phyloP scores from a whole-genome alignment of 2,888 invertebrate species.

The Synergus itoensis region DNA sequence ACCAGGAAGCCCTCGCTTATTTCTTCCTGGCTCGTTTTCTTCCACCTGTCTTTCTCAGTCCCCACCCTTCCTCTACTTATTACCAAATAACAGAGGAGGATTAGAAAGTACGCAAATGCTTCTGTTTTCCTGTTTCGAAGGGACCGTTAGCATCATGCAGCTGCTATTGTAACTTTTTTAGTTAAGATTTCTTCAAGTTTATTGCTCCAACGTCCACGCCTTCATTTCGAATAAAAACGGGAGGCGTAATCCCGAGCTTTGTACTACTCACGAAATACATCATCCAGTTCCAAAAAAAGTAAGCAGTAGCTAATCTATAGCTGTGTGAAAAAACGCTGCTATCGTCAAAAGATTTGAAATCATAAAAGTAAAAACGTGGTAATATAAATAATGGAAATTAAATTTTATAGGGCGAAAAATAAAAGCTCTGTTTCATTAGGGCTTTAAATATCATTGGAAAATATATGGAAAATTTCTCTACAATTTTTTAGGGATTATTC shows the following conservation, averaged over 20 bases:
- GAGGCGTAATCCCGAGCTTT: neutral
- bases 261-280: neutral
- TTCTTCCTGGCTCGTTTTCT: constrained; percentile 57
- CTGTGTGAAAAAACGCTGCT: neutral
- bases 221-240: neutral
- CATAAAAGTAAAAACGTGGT: too few relatives aligned
- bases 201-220: constrained; percentile 1
- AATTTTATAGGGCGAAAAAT: too few relatives aligned
- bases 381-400: too few relatives aligned
- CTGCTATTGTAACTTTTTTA: neutral
- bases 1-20: constrained; percentile 64
- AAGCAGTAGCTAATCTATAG: neutral
- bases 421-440: too few relatives aligned
- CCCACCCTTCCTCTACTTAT: constrained; percentile 51
- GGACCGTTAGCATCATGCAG: neutral
- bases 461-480: too few relatives aligned
- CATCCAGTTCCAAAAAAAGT: neutral
- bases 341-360: neutral
- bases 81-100: constrained; percentile 46
- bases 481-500: too few relatives aligned
- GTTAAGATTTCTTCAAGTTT: neutral
- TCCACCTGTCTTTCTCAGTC: constrained; percentile 53
- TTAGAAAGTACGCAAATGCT: constrained; percentile 1
- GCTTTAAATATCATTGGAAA: too few relatives aligned
- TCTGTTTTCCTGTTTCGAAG: neutral